Percentiles rank a stretch among this genome's conserved stretches.
Conservation (phyloP, 2,113 vertebrate genomes). For the Callionymus lyra region DNA sequence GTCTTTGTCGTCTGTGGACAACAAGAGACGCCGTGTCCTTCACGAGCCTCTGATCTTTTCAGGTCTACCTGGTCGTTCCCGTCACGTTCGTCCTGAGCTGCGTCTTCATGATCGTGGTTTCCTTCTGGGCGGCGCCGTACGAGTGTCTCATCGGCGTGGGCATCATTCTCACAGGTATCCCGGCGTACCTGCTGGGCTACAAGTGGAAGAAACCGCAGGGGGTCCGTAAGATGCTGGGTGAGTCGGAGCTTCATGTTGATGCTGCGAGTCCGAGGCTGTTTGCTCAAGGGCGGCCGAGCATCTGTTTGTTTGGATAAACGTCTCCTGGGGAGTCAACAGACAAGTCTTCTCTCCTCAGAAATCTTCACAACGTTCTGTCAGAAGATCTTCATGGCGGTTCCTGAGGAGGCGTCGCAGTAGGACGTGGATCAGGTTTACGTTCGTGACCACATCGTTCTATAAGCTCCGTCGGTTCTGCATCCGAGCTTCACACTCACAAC, state of each 20-base stretch:
- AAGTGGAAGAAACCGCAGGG: slow-evolving; percentile 66
- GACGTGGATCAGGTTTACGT: background rate
- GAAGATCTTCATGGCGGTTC: slow-evolving; percentile 69
- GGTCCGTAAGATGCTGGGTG: slow-evolving; percentile 61
- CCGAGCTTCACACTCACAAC: slow-evolving; percentile 1
- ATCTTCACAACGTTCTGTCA: slow-evolving; percentile 69
- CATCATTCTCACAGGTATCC: slow-evolving; percentile 65
- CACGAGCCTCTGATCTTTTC: background rate
- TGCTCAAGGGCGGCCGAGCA: slow-evolving; percentile 7
- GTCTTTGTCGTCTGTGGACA: too few relatives aligned
- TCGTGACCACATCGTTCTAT: background rate
- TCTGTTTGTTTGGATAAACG: background rate
- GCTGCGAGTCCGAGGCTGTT: slow-evolving; percentile 9
- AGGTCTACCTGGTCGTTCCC: slow-evolving; percentile 56
- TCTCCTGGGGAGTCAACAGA: slow-evolving; percentile 12
- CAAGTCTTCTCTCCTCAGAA: slow-evolving; percentile 48
- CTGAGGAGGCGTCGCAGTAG: slow-evolving; percentile 53
- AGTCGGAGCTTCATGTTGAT: slow-evolving; percentile 23
- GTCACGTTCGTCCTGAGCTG: slow-evolving; percentile 61
- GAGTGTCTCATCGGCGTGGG: slow-evolving; percentile 57
- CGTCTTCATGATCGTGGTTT: slow-evolving; percentile 64
- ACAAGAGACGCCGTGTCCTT: too few relatives aligned
- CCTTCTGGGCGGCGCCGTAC: slow-evolving; percentile 66
- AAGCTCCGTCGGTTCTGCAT: background rate
- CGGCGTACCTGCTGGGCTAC: slow-evolving; percentile 64